Evolutionary conservation across 2,888 invertebrate genomes (phyloP), one percentile per base, ranked within the genome.

Genomic region (Sarcophaga subvicina): DNA sequence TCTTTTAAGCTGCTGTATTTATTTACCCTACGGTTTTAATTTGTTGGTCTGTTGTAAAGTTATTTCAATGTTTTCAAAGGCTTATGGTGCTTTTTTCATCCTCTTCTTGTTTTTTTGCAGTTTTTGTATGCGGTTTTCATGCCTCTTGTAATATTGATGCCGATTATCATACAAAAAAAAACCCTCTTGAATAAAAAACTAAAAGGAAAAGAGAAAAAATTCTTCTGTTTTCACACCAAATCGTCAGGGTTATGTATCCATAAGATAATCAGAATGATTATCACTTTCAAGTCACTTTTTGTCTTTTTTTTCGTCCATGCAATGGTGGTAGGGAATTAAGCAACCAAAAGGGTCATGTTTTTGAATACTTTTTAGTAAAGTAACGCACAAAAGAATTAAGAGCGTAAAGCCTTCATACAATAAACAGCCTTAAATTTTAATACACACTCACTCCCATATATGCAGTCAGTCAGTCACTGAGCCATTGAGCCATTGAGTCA

Each of bases 1-100:
- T 78, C 64, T 75, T 78, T 72, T 83, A 83, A 81, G 83, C 83
- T 63, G 64, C 70, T 75, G 81, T 84, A 71, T 81, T 84, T 83
- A 71, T 73, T 87, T 81, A 79, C 81, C 84, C 75, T 67, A 83
- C 70, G 78, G 75, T 79, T 79, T 83, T 79, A 79, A 75, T 63
- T 69, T 73, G 25, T 37, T 78, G 79, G n/a, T 78, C 27, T 69
- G 69, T 76, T 80, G 59, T 47, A 60, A 54, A 54, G 27, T 71
- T 84, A 60, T 63, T 75, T 63, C 12, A 11, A 17, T 59, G 37
- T 70, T 63, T 67, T 45, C 11, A 37, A 49, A 72, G 67, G 49
- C 49, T 71, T 66, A 60, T 66, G 25, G 64, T 62, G 54, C 10
- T 2, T n/a, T 20, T 72, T 6, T 66, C 64, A 45, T 49, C 8